Evolutionary conservation across 2,797 vertebrate genomes (phyloP).

Genomic region (Denticeps clupeoides): DNA sequence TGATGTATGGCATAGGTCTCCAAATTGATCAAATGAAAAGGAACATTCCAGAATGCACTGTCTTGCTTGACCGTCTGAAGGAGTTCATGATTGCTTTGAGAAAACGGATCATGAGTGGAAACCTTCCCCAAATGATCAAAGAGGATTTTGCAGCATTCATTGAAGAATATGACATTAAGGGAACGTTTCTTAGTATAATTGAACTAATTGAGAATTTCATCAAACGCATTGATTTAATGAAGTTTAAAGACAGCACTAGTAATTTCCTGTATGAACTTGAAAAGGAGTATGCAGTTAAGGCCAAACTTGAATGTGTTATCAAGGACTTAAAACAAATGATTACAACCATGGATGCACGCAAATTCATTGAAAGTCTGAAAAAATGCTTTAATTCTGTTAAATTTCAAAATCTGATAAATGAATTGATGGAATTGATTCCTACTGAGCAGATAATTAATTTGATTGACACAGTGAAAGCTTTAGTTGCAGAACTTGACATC

Average conservation of each 20-base stretch:
- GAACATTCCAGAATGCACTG: no score
- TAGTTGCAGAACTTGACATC: conserved; percentile 60
- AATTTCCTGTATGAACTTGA: conserved; percentile 65
- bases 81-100: conserved; percentile 55
- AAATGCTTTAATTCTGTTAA: conserved; percentile 37
- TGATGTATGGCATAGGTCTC: no score
- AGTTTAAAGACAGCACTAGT: conserved; percentile 49
- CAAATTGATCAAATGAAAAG: no score
- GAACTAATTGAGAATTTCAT: conserved; percentile 48
- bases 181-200: conserved; percentile 48
- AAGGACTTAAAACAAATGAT: conserved; percentile 47
- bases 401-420: conserved; percentile 35
- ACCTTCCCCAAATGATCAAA: conserved; percentile 57
- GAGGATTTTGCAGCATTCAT: conserved; percentile 58
- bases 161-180: conserved; percentile 60
- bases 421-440: conserved; percentile 40
- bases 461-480: conserved; percentile 37
- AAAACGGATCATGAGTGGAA: conserved; percentile 48
- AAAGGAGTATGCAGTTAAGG: conserved; percentile 51
- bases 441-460: conserved; percentile 42
- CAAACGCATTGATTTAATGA: conserved; percentile 53
- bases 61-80: no score
- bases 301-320: conserved; percentile 45
- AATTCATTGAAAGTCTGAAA: conserved; percentile 46
- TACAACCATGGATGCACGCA: conserved; percentile 51